Evolutionary conservation across 2,113 vertebrate genomes (phyloP), one percentile per base, ranked within the genome.

Genomic region (Sylvilagus bachmani): DNA sequence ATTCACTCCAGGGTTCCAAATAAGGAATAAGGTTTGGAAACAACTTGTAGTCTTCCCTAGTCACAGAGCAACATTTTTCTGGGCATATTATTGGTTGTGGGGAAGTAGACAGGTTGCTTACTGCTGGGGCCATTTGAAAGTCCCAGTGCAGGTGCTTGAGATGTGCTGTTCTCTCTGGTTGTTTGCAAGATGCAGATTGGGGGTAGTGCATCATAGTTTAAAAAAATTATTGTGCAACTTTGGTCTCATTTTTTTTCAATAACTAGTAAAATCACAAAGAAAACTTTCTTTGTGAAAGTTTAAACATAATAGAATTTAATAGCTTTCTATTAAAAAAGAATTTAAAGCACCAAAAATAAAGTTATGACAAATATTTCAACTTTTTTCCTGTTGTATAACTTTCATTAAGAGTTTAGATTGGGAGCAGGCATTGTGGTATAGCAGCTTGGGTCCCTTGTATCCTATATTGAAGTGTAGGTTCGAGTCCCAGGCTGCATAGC

Each of bases 211-310:
- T 33, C 79, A 36, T 62, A 89, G n/a, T 67, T 88, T 75, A 64
- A 90, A 79, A 77, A 17, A 58, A 44, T 64, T 53, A 38, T 85
- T 88, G 14, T 49, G 4, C 27, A 86, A 85, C 31, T 4, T 86
- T 89, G 14, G 27, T 90, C 53, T 33, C n/a, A 38, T 85, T 69
- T 71, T n/a, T 96, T 96, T 89, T 4, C 7, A 70, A 44, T 85
- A 82, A 73, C 75, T 83, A 71, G 51, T 92, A 90, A 92, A 82
- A 49, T 44, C 19, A 49, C 1, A 78, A 69, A 58, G 8, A 91
- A 94, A 67, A 74, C 27, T 12, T 29, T 17, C 3, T 51, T 64
- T 73, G 1, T 9, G 38, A 44, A 66, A 89, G 1, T 7, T 74
- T 62, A 22, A 10, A 3, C 2, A 21, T 17, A 36, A 19, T 74